A percentile compares a stretch with the other conserved stretches of the same genome.
Evolutionary conservation across 2,113 vertebrate species (phyloP).

Genomic region (Cercopithecus mona): DNA sequence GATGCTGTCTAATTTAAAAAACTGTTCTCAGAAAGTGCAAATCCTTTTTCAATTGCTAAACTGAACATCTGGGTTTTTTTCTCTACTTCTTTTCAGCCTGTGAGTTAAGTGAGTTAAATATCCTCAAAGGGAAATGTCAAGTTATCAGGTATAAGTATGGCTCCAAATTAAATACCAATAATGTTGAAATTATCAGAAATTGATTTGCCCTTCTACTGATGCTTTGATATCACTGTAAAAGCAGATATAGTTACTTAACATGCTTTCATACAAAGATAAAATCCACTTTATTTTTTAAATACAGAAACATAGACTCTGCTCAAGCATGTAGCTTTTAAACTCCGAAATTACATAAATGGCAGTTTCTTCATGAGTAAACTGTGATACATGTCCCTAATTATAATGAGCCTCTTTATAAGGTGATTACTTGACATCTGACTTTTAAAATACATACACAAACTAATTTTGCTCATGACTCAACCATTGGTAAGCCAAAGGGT

Average conservation of each 20-base stretch:
- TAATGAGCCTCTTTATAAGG: constrained; percentile 34
- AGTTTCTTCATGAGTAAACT: constrained; percentile 45
- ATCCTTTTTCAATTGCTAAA: neutral
- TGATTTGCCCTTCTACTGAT: neutral
- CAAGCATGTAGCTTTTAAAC: constrained; percentile 10
- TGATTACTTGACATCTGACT: constrained; percentile 46
- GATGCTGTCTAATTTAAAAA: neutral
- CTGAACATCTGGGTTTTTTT: neutral
- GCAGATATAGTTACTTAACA: neutral
- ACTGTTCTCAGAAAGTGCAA: neutral
- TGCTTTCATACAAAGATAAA: neutral
- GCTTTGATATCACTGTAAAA: neutral
- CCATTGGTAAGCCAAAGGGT: neutral
- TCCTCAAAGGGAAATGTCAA: neutral
- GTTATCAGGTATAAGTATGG: neutral
- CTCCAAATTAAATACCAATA: neutral
- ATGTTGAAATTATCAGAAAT: neutral
- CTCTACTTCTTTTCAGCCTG: neutral
- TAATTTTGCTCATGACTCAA: constrained; percentile 62
- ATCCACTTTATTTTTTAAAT: neutral
- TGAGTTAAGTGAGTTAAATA: neutral
- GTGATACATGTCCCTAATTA: constrained; percentile 30
- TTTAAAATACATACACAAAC: constrained; percentile 55
- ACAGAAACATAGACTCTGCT: neutral
- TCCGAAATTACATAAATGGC: neutral